A percentile compares a stretch with the other conserved stretches of the same genome.
phyloP scores from a whole-genome alignment of 2,113 vertebrate species.

The Nothocercus nigrocapillus region DNA sequence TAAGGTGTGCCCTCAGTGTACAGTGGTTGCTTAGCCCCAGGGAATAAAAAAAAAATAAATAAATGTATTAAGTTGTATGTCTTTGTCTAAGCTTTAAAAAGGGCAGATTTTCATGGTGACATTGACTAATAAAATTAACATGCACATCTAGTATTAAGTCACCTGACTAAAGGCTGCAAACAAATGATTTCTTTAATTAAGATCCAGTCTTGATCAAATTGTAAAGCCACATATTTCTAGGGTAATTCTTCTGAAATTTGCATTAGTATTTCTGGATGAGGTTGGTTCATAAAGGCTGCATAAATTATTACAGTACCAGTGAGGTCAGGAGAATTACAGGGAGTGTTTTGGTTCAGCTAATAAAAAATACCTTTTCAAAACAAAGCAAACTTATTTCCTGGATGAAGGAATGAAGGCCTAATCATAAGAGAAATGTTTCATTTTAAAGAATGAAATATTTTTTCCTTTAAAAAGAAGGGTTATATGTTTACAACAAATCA shows the following conservation, averaged over 20 bases:
- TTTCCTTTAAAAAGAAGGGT: background rate
- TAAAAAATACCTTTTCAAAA: background rate
- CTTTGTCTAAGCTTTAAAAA: background rate
- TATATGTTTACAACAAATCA: background rate
- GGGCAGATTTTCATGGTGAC: background rate
- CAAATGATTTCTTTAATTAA: background rate
- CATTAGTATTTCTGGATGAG: background rate
- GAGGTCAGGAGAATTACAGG: background rate
- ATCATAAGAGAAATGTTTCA: background rate
- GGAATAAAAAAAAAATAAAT: background rate
- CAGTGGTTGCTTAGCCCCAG: background rate
- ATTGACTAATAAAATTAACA: background rate
- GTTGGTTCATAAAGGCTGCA: background rate
- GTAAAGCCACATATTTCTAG: background rate
- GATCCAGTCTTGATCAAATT: background rate
- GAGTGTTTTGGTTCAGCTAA: background rate
- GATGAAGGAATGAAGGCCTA: background rate
- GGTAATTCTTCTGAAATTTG: background rate
- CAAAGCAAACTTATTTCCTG: background rate
- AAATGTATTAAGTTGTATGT: accelerated
- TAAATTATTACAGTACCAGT: background rate
- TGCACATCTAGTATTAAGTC: background rate
- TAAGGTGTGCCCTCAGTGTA: background rate
- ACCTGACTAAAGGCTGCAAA: background rate
- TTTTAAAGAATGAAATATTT: background rate